A percentile compares a stretch with the other conserved stretches of the same genome.
phyloP scores from a whole-genome alignment of 2,113 vertebrate species.

The Labeo rohita region DNA sequence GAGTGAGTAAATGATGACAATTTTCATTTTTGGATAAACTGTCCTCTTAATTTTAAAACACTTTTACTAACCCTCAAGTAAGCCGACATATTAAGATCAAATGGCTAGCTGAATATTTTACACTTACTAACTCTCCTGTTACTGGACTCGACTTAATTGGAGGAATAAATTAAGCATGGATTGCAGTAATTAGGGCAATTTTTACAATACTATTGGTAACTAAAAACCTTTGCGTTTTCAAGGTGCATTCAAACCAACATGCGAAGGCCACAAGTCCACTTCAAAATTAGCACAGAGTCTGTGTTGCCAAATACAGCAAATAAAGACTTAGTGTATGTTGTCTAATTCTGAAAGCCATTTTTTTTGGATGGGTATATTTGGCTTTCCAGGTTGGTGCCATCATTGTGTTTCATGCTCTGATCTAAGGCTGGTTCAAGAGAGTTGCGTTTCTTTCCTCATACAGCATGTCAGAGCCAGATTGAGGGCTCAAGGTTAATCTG shows the following conservation, averaged over 20 bases:
- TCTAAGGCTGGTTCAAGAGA: background rate
- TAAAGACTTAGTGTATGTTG: background rate
- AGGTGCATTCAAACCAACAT: background rate
- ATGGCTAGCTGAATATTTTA: background rate
- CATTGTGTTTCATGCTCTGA: background rate
- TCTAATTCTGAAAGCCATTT: background rate
- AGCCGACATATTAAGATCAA: background rate
- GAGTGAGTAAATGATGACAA: too few species aligned
- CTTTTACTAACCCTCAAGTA: background rate
- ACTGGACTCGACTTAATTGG: background rate
- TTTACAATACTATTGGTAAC: slow-evolving; percentile 4
- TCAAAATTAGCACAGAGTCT: background rate
- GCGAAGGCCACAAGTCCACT: background rate
- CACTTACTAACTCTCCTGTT: background rate
- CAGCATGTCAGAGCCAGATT: slow-evolving; percentile 28
- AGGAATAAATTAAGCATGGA: background rate
- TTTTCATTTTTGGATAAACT: background rate
- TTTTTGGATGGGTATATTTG: background rate
- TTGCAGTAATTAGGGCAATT: background rate
- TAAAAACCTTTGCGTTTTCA: background rate
- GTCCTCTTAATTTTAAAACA: background rate
- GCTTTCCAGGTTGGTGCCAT: background rate
- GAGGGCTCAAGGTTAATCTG: slow-evolving; percentile 39
- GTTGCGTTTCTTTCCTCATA: background rate
- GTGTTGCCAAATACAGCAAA: background rate